Evolutionary conservation across 2,888 invertebrate species (phyloP).

Genomic region (Macrophya alboannulata): DNA sequence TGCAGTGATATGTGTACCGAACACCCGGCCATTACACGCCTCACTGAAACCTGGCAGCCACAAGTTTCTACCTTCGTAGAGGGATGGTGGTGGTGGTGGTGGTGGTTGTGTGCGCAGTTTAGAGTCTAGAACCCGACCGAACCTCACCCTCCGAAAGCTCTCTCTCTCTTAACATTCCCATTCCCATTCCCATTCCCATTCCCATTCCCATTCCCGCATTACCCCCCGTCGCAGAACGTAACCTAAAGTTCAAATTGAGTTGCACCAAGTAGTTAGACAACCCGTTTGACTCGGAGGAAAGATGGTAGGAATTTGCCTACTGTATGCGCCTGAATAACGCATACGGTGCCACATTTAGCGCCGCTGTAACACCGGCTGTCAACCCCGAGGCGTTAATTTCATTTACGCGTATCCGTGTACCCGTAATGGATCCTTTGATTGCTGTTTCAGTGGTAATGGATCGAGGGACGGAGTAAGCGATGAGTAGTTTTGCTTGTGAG

Average conservation of each 20-base stretch:
- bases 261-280: conserved; percentile 50
- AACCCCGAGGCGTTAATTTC: conserved; percentile 9
- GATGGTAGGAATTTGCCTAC: not conserved
- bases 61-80: conserved; percentile 17
- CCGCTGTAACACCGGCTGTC: conserved; percentile 13
- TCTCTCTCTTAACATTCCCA: not conserved
- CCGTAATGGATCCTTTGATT: not conserved
- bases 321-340: not conserved
- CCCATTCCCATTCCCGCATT: not conserved
- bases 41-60: conserved; percentile 37
- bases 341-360: not conserved
- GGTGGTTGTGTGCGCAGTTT: conserved; percentile 13
- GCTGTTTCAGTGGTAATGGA: not conserved
- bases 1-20: conserved; percentile 40
- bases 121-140: not conserved
- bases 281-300: conserved; percentile 23
- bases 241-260: conserved; percentile 47
- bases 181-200: not conserved
- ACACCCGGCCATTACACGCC: conserved; percentile 40
- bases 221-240: not conserved
- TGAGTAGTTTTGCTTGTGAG: not conserved
- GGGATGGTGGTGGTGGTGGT: conserved; percentile 8
- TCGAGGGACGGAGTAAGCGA: not conserved
- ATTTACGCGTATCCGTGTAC: not conserved
- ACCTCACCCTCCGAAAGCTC: not conserved